Evolutionary conservation across 2,797 vertebrate species (phyloP), one percentile per base, ranked within the genome.

Genomic region (Gobio occitaniae): DNA sequence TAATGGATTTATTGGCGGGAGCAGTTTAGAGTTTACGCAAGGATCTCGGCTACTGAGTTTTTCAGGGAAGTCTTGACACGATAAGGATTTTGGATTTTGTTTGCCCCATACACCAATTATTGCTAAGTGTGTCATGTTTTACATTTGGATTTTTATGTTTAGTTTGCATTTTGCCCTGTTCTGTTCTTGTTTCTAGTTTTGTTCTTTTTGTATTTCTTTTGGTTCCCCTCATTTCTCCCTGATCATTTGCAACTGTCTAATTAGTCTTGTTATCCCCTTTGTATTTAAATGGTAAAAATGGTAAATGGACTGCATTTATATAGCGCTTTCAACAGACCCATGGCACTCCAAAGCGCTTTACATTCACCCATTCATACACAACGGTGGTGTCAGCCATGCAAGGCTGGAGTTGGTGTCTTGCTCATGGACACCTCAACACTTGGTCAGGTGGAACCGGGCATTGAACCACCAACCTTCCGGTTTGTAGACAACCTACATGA

Each of bases 1-100:
- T 52, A 48, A 85, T 70, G 29, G 72, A 48, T 71, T 84, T 84
- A 32, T 72, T 21, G 65, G 77, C 29, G 11, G 25, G 32, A 50
- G 32, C 15, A 16, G 41, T 65, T 29, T 77, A 16, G 63, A 78
- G 44, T 16, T 80, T 32, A 80, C 4, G 25, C 11, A 36, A 80
- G 44, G 56, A 52, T 63, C 54, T 83, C 13, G 3, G 54, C n/a
- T 65, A 21, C 7, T 52, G 6, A 41, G 13, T 5, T 80, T 68
- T 50, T 63, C 12, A 68, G 36, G 21, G 54, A 32, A 19, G 44
- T 32, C 29, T 50, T 19, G 41, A 80, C 44, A 80, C 17, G 36
- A n/a, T 11, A 56, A 48, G 29, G 5, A 6, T 9, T 44, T 44
- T 9, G 1, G 2, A 70, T 32, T 10, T 9, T 71, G 48, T 52